These are phyloP conservation scores for Euplexia lucipara DNA, from an alignment of 2,888 invertebrate genomes.

Conservation along the genomic window DNA sequence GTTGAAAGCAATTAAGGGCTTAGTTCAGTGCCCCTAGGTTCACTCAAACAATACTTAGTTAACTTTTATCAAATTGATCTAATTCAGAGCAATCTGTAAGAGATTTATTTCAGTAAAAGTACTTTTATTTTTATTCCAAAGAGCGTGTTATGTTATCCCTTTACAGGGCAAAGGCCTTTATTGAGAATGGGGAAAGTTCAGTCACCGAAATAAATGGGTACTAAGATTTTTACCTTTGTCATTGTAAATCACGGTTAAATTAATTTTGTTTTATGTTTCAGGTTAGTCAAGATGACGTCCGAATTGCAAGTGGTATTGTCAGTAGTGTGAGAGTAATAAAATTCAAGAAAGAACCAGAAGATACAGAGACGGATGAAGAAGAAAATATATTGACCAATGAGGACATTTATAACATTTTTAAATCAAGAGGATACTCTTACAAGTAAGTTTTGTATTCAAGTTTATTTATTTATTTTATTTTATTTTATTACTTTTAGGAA, in stretches of 20 bases:
- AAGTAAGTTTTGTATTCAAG: slow-evolving; percentile 62
- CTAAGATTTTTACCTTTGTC: too few species aligned
- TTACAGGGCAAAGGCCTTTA: background rate
- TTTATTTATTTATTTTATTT: too few species aligned
- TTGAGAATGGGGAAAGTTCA: too few species aligned
- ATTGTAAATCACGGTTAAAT: background rate
- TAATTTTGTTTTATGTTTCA: slow-evolving; percentile 19
- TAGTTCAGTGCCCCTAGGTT: slow-evolving; percentile 13
- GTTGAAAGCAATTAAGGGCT: slow-evolving; percentile 27
- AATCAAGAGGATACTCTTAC: slow-evolving; percentile 65
- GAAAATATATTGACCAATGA: slow-evolving; percentile 60
- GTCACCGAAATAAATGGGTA: too few species aligned
- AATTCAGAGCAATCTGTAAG: too few species aligned
- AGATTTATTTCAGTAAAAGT: slow-evolving; percentile 6
- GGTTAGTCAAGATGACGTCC: slow-evolving; percentile 64
- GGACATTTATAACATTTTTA: slow-evolving; percentile 69
- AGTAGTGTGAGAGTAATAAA: slow-evolving; percentile 37
- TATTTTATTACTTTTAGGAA: too few species aligned
- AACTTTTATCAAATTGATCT: background rate
- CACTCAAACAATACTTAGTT: too few species aligned
- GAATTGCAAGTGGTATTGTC: slow-evolving; percentile 51
- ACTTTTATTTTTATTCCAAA: background rate
- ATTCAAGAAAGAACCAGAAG: slow-evolving; percentile 26
- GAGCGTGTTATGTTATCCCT: background rate
- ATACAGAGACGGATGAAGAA: slow-evolving; percentile 33